A percentile compares a stretch with the other conserved stretches of the same genome.
Evolutionary conservation across 1,140 invertebrate species (phyloP).

Genomic region (Campodea augens): DNA sequence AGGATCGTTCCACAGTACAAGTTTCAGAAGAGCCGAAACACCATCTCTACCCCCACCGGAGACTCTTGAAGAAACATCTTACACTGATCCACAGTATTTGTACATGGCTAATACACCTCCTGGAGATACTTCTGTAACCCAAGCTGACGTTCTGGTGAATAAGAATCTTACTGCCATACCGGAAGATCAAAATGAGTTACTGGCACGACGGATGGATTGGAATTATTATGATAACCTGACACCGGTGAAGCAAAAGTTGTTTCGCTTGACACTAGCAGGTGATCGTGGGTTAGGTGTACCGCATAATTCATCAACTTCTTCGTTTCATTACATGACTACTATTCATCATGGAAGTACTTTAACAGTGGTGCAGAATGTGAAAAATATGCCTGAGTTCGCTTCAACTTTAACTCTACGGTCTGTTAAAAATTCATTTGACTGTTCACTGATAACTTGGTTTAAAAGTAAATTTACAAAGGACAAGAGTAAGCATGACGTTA

Average conservation of each 20-base stretch:
- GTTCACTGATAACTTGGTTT: neutral
- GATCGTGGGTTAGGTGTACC: slow-evolving; percentile 11
- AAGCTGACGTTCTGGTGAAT: too few species aligned
- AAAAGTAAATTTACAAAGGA: neutral
- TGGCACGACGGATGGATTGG: slow-evolving; percentile 7
- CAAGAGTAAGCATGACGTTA: neutral
- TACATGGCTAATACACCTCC: too few species aligned
- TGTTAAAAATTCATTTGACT: slow-evolving; percentile 20
- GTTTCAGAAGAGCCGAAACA: too few species aligned
- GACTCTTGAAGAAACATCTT: too few species aligned
- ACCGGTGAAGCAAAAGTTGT: slow-evolving; percentile 8
- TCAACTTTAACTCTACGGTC: slow-evolving; percentile 55
- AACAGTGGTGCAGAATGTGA: slow-evolving; percentile 50
- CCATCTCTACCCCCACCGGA: too few species aligned
- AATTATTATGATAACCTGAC: slow-evolving; percentile 9
- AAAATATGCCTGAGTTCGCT: slow-evolving; percentile 26
- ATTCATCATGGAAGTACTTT: slow-evolving; percentile 63
- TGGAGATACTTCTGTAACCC: too few species aligned
- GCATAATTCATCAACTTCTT: slow-evolving; percentile 35
- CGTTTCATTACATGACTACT: slow-evolving; percentile 61
- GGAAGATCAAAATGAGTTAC: neutral
- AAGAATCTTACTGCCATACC: slow-evolving; percentile 9
- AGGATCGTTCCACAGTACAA: too few species aligned
- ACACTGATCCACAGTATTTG: too few species aligned
- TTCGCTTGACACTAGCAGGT: slow-evolving; percentile 9